Conservation (phyloP, 2,888 invertebrate species). For the Crematogaster levior region DNA sequence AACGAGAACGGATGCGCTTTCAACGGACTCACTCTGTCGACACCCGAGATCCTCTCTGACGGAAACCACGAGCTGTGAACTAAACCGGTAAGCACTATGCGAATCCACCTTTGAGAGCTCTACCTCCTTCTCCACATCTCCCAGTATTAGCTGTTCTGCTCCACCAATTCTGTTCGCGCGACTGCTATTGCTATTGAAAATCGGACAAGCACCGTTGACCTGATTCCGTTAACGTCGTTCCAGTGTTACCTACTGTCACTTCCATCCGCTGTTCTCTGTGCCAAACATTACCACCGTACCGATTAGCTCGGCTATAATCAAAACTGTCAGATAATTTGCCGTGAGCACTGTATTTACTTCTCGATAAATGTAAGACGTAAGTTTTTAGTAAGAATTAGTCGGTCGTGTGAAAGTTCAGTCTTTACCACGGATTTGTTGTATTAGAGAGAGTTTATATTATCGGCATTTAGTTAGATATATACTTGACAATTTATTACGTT, state of each 20-base stretch:
- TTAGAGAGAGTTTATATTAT: background rate
- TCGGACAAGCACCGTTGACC: slow-evolving; percentile 66
- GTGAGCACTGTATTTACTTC: background rate
- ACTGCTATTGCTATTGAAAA: slow-evolving; percentile 43
- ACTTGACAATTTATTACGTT: background rate
- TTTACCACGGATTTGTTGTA: background rate
- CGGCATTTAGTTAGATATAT: background rate
- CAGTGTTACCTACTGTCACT: slow-evolving; percentile 56
- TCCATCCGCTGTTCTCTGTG: slow-evolving; percentile 52
- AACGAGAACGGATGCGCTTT: slow-evolving; percentile 64
- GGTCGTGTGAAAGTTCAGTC: background rate
- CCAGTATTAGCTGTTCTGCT: slow-evolving; percentile 14
- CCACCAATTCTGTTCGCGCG: slow-evolving; percentile 39
- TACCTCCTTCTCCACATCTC: slow-evolving; percentile 10
- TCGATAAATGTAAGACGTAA: background rate
- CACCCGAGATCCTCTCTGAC: slow-evolving; percentile 52
- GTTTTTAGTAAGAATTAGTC: background rate
- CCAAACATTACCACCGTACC: slow-evolving; percentile 46
- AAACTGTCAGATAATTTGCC: slow-evolving; percentile 9
- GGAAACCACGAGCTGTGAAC: slow-evolving; percentile 62
- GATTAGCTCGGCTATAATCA: slow-evolving; percentile 32
- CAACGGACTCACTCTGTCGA: slow-evolving; percentile 53
- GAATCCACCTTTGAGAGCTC: slow-evolving; percentile 36
- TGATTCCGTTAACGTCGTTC: slow-evolving; percentile 59
- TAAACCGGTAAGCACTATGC: slow-evolving; percentile 62